phyloP scores from a whole-genome alignment of 2,113 vertebrate species.

The Ursus arctos region DNA sequence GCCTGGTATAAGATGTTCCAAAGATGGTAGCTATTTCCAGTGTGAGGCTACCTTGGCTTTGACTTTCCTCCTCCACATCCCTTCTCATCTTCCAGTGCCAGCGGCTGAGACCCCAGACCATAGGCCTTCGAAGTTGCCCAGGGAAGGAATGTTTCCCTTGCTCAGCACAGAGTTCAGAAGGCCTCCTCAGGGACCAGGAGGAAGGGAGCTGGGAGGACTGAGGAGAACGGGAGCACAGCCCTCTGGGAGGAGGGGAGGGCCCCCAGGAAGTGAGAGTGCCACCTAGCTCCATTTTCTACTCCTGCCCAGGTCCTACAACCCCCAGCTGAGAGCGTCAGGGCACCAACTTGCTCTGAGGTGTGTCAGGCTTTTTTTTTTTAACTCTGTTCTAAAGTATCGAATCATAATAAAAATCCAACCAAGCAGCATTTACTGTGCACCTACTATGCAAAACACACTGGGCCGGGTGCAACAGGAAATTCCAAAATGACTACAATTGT shows the following conservation, averaged over 20 bases:
- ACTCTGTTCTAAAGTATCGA: not conserved
- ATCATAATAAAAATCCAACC: constrained; percentile 1
- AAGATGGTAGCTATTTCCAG: not conserved
- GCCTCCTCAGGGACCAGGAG: not conserved
- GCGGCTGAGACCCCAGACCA: not conserved
- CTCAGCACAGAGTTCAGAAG: not conserved
- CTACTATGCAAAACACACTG: not conserved
- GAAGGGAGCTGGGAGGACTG: not conserved
- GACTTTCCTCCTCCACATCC: not conserved
- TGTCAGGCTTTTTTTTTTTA: not conserved
- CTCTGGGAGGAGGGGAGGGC: not conserved
- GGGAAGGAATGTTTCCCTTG: not conserved
- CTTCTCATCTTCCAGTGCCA: not conserved
- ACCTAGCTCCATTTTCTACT: not conserved
- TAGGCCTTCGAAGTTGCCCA: not conserved
- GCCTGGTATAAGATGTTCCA: not conserved
- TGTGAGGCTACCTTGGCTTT: not conserved
- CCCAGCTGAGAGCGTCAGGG: not conserved
- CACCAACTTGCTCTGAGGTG: not conserved
- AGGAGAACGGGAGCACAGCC: not conserved
- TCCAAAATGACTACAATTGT: not conserved
- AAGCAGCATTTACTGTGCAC: not conserved
- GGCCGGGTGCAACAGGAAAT: not conserved
- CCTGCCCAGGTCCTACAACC: not conserved
- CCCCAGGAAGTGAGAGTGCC: not conserved